Evolutionary conservation across 2,797 vertebrate genomes (phyloP).

Genomic region (Sebastes minor): DNA sequence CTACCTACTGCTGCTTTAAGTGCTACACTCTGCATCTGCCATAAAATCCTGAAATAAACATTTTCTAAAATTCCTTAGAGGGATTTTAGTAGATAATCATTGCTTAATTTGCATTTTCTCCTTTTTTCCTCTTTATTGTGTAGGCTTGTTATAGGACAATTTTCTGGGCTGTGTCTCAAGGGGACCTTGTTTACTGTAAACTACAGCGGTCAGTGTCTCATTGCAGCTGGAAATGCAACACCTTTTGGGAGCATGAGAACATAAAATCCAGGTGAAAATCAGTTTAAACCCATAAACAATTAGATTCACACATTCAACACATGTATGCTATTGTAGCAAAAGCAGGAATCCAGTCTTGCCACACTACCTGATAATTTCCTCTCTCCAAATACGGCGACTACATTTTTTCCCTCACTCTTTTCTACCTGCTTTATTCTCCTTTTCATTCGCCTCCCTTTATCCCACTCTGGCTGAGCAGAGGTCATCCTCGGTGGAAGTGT

Average conservation of each 20-base stretch:
- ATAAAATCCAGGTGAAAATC: background rate
- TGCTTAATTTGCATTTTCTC: background rate
- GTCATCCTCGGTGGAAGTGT: conserved; percentile 82
- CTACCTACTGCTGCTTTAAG: background rate
- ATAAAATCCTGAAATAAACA: background rate
- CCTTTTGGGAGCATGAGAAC: background rate
- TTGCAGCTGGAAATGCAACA: conserved; percentile 1
- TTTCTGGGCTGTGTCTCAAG: background rate
- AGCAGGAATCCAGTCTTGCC: background rate
- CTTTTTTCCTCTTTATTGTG: background rate
- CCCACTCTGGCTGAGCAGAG: conserved; percentile 77
- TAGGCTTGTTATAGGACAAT: background rate
- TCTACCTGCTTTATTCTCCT: conserved; percentile 17
- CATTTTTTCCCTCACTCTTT: conserved; percentile 27
- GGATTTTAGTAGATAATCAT: background rate
- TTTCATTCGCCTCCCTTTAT: conserved; percentile 51
- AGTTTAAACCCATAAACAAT: background rate
- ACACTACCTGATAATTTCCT: background rate
- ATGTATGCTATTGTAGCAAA: background rate
- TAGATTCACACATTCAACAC: background rate
- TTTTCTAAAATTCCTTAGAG: background rate
- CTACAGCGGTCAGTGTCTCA: background rate
- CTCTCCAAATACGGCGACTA: conserved; percentile 22
- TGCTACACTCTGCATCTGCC: background rate
- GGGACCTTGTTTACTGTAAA: conserved; percentile 16